Conservation (phyloP, 35 echinoderm and acorn worm species). For the Lytechinus pictus region DNA sequence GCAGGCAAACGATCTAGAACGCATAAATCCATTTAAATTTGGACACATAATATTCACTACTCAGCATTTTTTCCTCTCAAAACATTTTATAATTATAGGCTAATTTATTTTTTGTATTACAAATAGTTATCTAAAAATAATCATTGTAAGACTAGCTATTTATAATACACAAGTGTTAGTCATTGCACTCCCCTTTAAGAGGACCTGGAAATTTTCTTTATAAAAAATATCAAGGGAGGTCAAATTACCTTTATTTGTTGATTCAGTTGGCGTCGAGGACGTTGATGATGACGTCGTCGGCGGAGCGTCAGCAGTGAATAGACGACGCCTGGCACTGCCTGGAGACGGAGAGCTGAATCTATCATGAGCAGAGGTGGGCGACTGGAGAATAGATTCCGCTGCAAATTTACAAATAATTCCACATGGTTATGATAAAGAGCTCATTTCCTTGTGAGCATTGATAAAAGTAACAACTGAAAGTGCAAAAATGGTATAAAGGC, state of each 20-base stretch:
- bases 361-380: constrained; percentile 87
- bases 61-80: too few species aligned
- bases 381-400: constrained; percentile 58
- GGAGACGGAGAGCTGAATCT: constrained; percentile 88
- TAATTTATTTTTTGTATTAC: too few species aligned
- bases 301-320: constrained; percentile 65
- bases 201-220: too few species aligned
- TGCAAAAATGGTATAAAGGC: too few species aligned
- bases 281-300: neutral
- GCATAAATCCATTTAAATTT: too few species aligned
- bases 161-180: neutral
- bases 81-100: too few species aligned
- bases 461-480: too few species aligned
- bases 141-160: neutral
- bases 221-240: too few species aligned
- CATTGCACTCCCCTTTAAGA: too few species aligned
- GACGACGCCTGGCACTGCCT: constrained; percentile 74
- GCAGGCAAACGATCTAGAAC: too few species aligned
- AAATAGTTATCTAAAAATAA: neutral
- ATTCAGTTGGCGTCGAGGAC: neutral
- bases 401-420: neutral
- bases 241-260: neutral
- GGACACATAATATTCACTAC: too few species aligned
- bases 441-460: too few species aligned
- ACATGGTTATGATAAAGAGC: neutral